A percentile compares a stretch with the other conserved stretches of the same genome.
These are phyloP conservation scores for Hippocampus comes DNA, from an alignment of 2,113 vertebrate species.

Conservation along the genomic window DNA sequence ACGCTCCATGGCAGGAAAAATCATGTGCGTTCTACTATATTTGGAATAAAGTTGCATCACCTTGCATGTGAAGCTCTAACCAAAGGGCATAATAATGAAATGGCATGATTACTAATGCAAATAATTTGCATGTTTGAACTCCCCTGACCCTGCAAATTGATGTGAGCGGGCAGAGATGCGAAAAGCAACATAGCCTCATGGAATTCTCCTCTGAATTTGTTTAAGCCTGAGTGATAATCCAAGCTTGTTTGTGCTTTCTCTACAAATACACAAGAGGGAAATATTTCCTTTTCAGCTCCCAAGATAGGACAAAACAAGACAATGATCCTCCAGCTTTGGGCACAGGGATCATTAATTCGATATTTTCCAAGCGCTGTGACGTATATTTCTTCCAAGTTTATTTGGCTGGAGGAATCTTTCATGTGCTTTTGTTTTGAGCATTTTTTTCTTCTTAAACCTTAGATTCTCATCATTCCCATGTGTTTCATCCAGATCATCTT, in stretches of 20 bases:
- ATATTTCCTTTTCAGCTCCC: neutral
- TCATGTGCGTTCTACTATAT: neutral
- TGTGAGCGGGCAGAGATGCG: constrained; percentile 5
- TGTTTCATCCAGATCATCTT: neutral
- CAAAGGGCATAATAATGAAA: constrained; percentile 6
- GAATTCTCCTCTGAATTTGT: constrained; percentile 3
- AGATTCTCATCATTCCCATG: neutral
- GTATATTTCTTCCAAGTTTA: constrained; percentile 31
- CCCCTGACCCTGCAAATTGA: constrained; percentile 8
- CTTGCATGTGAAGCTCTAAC: constrained; percentile 1
- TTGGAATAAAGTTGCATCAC: constrained; percentile 8
- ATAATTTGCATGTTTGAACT: constrained; percentile 21
- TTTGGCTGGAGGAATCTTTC: constrained; percentile 14
- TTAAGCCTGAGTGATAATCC: constrained; percentile 1
- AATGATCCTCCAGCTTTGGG: constrained; percentile 23
- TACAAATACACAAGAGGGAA: constrained; percentile 1
- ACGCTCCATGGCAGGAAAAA: no score
- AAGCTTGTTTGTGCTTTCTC: neutral
- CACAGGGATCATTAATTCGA: constrained; percentile 27
- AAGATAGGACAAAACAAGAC: constrained; percentile 8
- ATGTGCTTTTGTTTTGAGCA: neutral
- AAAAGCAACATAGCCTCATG: neutral
- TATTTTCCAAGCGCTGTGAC: constrained; percentile 21
- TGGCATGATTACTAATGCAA: constrained; percentile 17
- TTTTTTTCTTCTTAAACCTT: neutral